phyloP scores from a whole-genome alignment of 1,140 invertebrate species.

The Diploscapter pachys region DNA sequence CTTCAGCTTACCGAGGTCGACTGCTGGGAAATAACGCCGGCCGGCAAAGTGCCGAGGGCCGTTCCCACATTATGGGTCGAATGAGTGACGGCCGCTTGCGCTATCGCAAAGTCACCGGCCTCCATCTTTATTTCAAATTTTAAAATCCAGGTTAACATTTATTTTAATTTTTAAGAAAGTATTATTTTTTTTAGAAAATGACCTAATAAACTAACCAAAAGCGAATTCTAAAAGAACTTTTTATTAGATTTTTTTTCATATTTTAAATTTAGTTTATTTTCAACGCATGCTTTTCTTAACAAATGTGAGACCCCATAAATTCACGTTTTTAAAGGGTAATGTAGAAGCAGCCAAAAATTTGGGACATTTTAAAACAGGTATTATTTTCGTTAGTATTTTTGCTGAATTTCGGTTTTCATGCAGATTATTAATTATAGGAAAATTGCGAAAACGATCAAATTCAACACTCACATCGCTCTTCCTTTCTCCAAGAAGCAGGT shows the following conservation, averaged over 20 bases:
- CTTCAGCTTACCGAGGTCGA: too few species aligned
- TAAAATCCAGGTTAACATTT: too few species aligned
- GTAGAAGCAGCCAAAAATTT: background rate
- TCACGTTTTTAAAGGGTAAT: background rate
- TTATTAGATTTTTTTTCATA: too few species aligned
- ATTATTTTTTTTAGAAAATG: too few species aligned
- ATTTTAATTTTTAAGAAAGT: too few species aligned
- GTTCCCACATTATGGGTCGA: slow-evolving; percentile 24
- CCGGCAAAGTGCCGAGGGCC: slow-evolving; percentile 14
- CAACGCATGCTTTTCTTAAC: too few species aligned
- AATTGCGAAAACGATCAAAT: background rate
- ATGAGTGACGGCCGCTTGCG: slow-evolving; percentile 18
- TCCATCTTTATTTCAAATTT: slow-evolving; percentile 17
- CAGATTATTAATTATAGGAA: background rate
- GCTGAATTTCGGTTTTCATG: background rate
- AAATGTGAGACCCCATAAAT: too few species aligned
- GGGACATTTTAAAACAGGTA: background rate
- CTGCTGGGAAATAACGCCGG: slow-evolving; percentile 11
- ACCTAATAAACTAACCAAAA: too few species aligned
- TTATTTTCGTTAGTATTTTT: background rate
- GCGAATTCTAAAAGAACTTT: too few species aligned
- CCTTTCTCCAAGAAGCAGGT: slow-evolving; percentile 82
- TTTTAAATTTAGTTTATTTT: too few species aligned
- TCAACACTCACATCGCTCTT: slow-evolving; percentile 45
- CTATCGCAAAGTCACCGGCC: slow-evolving; percentile 19